Base-by-base conservation (phyloP, 2,888 invertebrate species). In the Cactoblastis cactorum region DNA sequence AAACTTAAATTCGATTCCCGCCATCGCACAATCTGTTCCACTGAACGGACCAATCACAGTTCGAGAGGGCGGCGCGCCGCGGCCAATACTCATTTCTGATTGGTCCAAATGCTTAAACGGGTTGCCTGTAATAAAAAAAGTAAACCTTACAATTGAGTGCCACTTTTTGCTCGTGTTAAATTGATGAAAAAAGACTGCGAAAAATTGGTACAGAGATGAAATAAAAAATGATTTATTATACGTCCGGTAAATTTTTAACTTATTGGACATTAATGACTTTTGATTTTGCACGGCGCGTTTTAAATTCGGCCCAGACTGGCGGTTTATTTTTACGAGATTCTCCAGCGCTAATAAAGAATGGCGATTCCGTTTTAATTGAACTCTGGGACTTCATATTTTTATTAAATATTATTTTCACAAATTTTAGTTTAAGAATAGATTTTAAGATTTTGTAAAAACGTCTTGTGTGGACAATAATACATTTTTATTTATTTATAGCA, bases 141-240 rank as follows among this genome's bases (percentile, higher is more conserved):
- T 75, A 84, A 85, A 83, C 77, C 81, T 79, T 80, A 81, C 85
- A 87, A 86, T 87, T 85, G 87, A 85, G 80, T 84, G 86, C 80
- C 80, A 81, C 80, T 83, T 84, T 86, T 84, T 83, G 83, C 80
- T 80, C 81, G 76, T 75, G 83, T 85, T 84, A 85, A 87, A 87
- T 85, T 87, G 85, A 87, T 85, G 88, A 88, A 88, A 86, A 86
- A 85, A 80, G 82, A 82, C 80, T 74, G 66, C 67, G 80, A 81
- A 81, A 84, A 83, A 82, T 83, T 81, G 79, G 75, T 78, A 75
- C 73, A 67, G 81, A 81, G 80, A 83, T 83, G 83, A 80, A 83
- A 85, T 83, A 83, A 81, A 85, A 83, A 85, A 86, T 89, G 88
- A 89, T 89, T 89, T 89, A 89, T 87, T 82, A 84, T 77, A 70